phyloP scores from a whole-genome alignment of 2,797 vertebrate genomes.

The Alauda arvensis region DNA sequence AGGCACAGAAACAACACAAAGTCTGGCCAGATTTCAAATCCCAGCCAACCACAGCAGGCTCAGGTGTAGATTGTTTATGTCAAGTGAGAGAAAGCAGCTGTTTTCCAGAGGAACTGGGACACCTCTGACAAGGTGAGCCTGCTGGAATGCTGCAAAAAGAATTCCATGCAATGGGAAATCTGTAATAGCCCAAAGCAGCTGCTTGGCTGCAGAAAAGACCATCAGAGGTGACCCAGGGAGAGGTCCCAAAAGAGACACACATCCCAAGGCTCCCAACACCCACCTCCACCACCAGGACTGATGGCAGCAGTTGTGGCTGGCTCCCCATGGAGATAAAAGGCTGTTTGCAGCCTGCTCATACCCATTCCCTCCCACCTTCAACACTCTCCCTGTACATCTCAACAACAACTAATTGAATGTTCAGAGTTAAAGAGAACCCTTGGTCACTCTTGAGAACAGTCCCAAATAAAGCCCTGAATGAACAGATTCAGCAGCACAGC shows the following conservation, averaged over 20 bases:
- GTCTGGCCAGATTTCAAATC: not conserved
- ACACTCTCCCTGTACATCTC: not conserved
- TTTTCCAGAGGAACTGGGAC: not conserved
- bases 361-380: not conserved
- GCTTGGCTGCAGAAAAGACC: not conserved
- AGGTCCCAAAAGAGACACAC: not conserved
- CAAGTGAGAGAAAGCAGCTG: not conserved
- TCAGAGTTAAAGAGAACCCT: not conserved
- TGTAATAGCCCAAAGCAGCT: not conserved
- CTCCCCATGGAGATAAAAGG: not conserved
- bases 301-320: not conserved
- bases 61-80: accelerated
- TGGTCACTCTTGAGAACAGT: not conserved
- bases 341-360: not conserved
- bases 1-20: not conserved
- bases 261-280: not conserved
- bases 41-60: not conserved
- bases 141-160: not conserved
- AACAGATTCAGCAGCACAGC: not conserved
- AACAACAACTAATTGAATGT: not conserved
- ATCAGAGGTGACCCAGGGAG: not conserved
- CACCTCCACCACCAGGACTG: not conserved
- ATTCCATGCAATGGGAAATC: not conserved
- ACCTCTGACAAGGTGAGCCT: not conserved
- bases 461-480: not conserved